Evolutionary conservation across 2,888 invertebrate genomes (phyloP), one percentile per base, ranked within the genome.

Genomic region (Clunio marinus): DNA sequence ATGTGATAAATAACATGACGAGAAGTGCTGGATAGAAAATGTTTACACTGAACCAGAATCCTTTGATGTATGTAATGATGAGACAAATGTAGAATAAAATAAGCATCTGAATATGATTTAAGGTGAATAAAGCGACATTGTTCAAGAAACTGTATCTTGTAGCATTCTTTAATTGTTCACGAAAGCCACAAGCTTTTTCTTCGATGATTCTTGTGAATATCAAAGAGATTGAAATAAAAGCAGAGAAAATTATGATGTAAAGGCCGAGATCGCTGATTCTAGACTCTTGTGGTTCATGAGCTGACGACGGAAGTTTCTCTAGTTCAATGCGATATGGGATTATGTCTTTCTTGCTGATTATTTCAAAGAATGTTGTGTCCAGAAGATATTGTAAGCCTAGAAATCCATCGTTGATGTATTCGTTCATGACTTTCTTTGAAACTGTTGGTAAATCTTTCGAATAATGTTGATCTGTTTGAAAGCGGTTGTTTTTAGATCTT

Each of bases 381-480:
- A 88, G 76, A 0, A 84, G 81, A 77, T 83, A 80, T 74, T 88
- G 86, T 0, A 87, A 72, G 0, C 79, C 76, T 72, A 86, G 76
- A 72, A 86, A 86, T 0, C 76, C 74, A 76, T 81, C 81, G 70
- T 72, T 75, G 70, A 78, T 77, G 73, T 81, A 81, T 46, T 76
- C 76, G 70, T 79, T 77, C 15, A 77, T 71, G 76, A 76, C 73
- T 70, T 75, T 75, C 22, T 74, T 73, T 27, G 75, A 73, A 71
- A 75, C 75, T 0, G 74, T 71, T 69, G 76, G 72, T 0, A 80
- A 72, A 28, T 76, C 73, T 68, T 77, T 78, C 0, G 78, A 74
- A 71, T 73, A 76, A 1, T 74, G 73, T 0, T 75, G 72, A 51
- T 77, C 73, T 0, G 81, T 82, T 4, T 75, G 74, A 69, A 78